Conservation (phyloP, 1,140 invertebrate genomes). For the Ips nitidus region DNA sequence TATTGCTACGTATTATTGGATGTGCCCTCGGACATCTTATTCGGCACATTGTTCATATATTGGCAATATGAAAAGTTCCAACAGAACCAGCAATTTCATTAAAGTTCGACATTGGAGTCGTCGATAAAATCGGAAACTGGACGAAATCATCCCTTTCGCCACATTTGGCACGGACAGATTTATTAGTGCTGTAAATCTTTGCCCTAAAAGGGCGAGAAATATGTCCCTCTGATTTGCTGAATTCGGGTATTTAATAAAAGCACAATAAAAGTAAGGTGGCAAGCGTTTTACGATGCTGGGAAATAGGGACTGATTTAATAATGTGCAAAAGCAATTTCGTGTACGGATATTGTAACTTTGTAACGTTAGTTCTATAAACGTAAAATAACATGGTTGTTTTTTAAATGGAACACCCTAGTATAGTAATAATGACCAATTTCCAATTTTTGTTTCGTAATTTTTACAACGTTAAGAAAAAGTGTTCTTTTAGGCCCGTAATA, state of each 20-base stretch:
- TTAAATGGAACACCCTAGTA: no score
- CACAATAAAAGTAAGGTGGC: no score
- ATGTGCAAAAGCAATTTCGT: no score
- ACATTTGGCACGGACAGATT: conserved; percentile 29
- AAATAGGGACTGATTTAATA: no score
- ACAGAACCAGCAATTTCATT: conserved; percentile 5
- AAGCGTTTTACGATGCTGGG: no score
- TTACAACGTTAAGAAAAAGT: no score
- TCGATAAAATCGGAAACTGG: conserved; percentile 6
- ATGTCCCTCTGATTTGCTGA: conserved; percentile 1
- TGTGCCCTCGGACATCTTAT: neutral
- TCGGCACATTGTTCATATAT: neutral
- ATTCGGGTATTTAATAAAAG: neutral
- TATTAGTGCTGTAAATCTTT: conserved; percentile 22
- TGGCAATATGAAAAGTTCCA: neutral
- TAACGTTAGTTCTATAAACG: no score
- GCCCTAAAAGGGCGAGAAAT: conserved; percentile 3
- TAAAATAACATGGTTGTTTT: no score
- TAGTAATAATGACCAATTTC: no score
- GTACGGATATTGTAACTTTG: no score
- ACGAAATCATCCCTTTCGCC: conserved; percentile 17
- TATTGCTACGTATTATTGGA: neutral
- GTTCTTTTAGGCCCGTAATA: no score
- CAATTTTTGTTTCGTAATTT: no score
- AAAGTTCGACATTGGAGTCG: neutral